Percentiles rank a stretch among this genome's conserved stretches.
Evolutionary conservation across 2,113 vertebrate genomes (phyloP).

Genomic region (Chlorodrepanis virens): DNA sequence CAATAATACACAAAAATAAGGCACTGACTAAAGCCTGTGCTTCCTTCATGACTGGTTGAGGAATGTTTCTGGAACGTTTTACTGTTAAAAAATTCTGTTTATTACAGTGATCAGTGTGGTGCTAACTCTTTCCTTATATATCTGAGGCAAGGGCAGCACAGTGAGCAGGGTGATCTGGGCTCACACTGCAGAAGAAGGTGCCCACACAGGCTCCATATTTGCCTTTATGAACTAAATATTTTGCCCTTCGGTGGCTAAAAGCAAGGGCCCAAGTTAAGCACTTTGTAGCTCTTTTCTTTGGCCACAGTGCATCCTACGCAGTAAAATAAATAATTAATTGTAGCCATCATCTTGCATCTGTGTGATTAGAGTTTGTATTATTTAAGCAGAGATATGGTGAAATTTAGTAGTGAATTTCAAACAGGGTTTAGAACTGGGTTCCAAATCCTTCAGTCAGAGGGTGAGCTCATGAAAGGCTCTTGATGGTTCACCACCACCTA

Average conservation of each 20-base stretch:
- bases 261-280: neutral
- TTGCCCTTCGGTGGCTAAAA: neutral
- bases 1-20: neutral
- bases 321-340: neutral
- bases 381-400: neutral
- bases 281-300: neutral
- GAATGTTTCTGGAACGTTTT: neutral
- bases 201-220: rapidly evolving
- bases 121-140: neutral
- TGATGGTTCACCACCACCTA: neutral
- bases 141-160: neutral
- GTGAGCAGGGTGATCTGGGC: neutral
- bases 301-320: neutral
- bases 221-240: neutral
- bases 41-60: neutral
- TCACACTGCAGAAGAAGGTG: neutral
- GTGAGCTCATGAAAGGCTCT: neutral
- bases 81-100: neutral
- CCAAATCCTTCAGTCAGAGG: neutral
- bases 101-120: neutral
- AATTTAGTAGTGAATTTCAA: neutral
- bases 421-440: neutral
- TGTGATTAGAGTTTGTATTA: neutral
- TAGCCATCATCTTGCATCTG: neutral
- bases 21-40: neutral